Conservation (phyloP, 1,140 invertebrate species). For the Drosophila varians region DNA sequence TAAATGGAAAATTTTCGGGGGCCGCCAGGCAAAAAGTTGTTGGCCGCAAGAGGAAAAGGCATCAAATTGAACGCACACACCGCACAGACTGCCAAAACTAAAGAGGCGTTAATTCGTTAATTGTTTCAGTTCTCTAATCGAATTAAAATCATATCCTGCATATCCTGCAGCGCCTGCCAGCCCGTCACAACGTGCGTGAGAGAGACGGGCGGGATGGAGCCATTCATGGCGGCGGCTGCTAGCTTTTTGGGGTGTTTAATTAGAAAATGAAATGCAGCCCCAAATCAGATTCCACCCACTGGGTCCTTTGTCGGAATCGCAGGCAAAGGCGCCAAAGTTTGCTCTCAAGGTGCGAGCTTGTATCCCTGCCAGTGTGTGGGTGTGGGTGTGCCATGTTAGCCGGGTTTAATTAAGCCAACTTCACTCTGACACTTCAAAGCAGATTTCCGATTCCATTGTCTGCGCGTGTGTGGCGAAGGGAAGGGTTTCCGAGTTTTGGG, state of each 20-base stretch:
- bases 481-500: not conserved
- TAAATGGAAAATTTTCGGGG: constrained; percentile 35
- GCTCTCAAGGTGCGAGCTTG: constrained; percentile 62
- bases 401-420: constrained; percentile 79
- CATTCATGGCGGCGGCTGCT: constrained; percentile 40
- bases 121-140: constrained; percentile 83
- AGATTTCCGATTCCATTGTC: constrained; percentile 50
- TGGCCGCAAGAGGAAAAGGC: constrained; percentile 54
- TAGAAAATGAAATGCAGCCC: constrained; percentile 73
- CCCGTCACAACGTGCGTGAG: constrained; percentile 10
- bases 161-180: constrained; percentile 65
- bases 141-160: constrained; percentile 83
- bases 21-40: constrained; percentile 43
- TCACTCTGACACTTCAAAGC: constrained; percentile 82
- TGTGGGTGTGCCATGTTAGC: constrained; percentile 26
- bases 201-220: not conserved
- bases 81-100: constrained; percentile 47
- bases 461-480: not conserved
- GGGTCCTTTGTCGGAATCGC: not conserved
- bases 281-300: constrained; percentile 30
- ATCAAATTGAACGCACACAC: constrained; percentile 61
- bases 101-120: constrained; percentile 84
- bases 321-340: constrained; percentile 70
- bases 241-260: constrained; percentile 71
- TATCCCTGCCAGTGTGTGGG: constrained; percentile 16